Conservation (phyloP, 64 coral and sea anemone species). For the Porites lutea region DNA sequence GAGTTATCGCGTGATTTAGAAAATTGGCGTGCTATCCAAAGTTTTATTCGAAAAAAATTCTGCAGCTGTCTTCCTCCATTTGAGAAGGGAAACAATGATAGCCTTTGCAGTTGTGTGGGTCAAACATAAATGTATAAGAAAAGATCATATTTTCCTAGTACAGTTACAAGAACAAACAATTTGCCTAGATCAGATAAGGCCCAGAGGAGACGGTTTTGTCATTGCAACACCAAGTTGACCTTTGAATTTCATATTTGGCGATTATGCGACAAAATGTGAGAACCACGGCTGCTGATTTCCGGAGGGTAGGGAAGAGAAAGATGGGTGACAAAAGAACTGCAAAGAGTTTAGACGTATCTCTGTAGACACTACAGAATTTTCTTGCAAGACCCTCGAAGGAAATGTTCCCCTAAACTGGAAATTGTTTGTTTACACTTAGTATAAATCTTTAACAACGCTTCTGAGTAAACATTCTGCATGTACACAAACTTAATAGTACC, state of each 20-base stretch:
- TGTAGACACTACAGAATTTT: slow-evolving; percentile 17
- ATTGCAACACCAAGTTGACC: slow-evolving; percentile 25
- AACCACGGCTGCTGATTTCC: slow-evolving; percentile 24
- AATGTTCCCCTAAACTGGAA: slow-evolving; percentile 6
- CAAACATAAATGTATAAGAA: slow-evolving; percentile 5
- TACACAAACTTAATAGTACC: slow-evolving; percentile 81
- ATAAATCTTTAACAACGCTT: slow-evolving; percentile 97
- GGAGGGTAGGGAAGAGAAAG: not conserved
- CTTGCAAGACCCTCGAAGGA: slow-evolving; percentile 31
- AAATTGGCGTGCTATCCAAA: slow-evolving; percentile 11
- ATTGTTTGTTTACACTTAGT: slow-evolving; percentile 97
- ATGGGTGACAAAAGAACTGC: not conserved
- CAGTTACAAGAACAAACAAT: slow-evolving; percentile 42
- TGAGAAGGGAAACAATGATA: not conserved
- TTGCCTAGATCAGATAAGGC: slow-evolving; percentile 43
- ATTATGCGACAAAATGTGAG: slow-evolving; percentile 13
- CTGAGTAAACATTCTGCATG: slow-evolving; percentile 90
- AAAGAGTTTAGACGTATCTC: slow-evolving; percentile 26
- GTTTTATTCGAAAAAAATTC: not conserved
- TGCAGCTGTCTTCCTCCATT: slow-evolving; percentile 13
- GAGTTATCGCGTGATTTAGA: slow-evolving; percentile 38
- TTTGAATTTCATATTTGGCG: slow-evolving; percentile 33
- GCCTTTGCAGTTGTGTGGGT: not conserved
- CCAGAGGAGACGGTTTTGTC: slow-evolving; percentile 8
- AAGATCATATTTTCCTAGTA: slow-evolving; percentile 25